These are phyloP conservation scores for Drosophila incognita DNA, from an alignment of 2,888 invertebrate genomes.

Conservation along the genomic window DNA sequence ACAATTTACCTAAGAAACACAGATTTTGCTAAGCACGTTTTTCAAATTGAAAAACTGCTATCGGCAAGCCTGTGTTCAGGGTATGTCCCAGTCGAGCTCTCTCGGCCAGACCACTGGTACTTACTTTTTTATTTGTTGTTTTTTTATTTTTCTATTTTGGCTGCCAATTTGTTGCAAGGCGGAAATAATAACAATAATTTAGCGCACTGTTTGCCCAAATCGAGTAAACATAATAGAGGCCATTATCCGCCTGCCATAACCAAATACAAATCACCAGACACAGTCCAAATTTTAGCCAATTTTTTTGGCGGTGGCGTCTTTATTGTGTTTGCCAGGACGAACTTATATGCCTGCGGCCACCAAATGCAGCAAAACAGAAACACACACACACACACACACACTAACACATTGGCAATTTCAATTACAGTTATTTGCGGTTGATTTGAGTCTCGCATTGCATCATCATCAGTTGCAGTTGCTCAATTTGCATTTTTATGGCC, in stretches of 20 bases:
- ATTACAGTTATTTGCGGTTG: constrained; percentile 58
- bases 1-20: not conserved
- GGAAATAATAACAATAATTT: constrained; percentile 80
- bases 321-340: constrained; percentile 36
- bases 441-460: constrained; percentile 61
- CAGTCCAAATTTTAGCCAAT: constrained; percentile 12
- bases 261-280: constrained; percentile 48
- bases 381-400: constrained; percentile 18
- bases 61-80: not conserved
- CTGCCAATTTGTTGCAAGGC: constrained; percentile 64
- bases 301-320: constrained; percentile 37
- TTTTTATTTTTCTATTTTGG: constrained; percentile 42
- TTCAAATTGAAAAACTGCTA: not conserved
- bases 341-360: constrained; percentile 31
- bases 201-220: constrained; percentile 77
- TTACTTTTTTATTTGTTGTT: constrained; percentile 4
- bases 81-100: not conserved
- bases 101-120: not conserved
- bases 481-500: constrained; percentile 76
- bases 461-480: constrained; percentile 61
- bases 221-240: constrained; percentile 76
- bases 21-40: not conserved
- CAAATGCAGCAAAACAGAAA: constrained; percentile 8
- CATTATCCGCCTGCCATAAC: constrained; percentile 55
- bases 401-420: constrained; percentile 13